A percentile compares a stretch with the other conserved stretches of the same genome.
Conservation (phyloP, 2,797 vertebrate species). For the Myiotriccus ornatus region DNA sequence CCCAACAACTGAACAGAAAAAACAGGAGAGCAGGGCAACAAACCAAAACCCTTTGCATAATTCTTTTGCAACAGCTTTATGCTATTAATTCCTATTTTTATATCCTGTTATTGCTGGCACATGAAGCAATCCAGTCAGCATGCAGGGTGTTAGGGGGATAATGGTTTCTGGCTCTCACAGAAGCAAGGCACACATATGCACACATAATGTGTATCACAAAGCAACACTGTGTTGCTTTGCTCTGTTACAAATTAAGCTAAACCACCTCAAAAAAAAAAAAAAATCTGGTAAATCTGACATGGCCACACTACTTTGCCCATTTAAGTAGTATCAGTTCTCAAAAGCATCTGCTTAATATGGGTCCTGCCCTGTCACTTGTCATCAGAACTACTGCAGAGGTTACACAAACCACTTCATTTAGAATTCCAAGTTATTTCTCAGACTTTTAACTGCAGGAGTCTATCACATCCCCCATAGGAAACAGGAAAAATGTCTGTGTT, state of each 20-base stretch:
- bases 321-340: background rate
- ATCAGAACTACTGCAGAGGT: background rate
- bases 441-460: background rate
- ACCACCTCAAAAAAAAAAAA: background rate
- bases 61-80: constrained; percentile 11
- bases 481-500: background rate
- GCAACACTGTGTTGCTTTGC: constrained; percentile 1
- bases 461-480: background rate
- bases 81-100: background rate
- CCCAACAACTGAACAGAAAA: constrained; percentile 60
- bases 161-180: background rate
- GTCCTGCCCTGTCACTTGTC: background rate
- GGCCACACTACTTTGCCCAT: background rate
- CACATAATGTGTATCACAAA: background rate
- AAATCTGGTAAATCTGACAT: background rate
- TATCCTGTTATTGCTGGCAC: background rate
- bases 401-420: background rate
- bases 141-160: background rate
- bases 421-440: background rate
- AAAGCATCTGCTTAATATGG: background rate
- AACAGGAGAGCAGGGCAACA: constrained; percentile 63
- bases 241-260: background rate
- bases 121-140: constrained; percentile 22
- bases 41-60: constrained; percentile 35
- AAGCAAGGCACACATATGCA: background rate